Evolutionary conservation across 2,113 vertebrate species (phyloP), one percentile per base, ranked within the genome.

Genomic region (Tychaedon coryphoeus): DNA sequence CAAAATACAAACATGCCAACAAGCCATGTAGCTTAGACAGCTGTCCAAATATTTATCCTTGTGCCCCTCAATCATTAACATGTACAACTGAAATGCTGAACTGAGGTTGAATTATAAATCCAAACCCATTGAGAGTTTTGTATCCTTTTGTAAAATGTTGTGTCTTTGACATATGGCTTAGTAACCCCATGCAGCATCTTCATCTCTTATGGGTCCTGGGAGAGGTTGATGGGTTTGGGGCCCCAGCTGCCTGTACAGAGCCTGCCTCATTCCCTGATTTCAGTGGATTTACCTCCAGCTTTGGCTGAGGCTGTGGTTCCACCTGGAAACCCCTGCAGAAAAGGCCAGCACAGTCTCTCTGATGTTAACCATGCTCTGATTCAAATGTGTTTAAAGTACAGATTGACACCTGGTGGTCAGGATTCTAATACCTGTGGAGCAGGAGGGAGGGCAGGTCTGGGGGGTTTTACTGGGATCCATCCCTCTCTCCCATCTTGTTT

Each of bases 11-110:
- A 64, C 79, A 74, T 19, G 48, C 31, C 82, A 92, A 71, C 43
- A 74, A 94, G 31, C 43, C 61, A 28, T 80, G n/a, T 74, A 86
- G 65, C 61, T 77, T 40, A 67, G 90, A 62, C 90, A 96, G 67
- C 78, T 95, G 78, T 96, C 82, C 88, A 83, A 61, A 90, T 92
- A 89, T 94, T 96, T 83, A 40, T 86, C 34, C 43, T 64, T 48
- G 38, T 73, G 76, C 53, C 78, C 48, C 65, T 64, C 24, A 71
- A 5, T 86, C 10, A 1, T 88, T 89, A 81, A 45, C 42, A 71
- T 12, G 29, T 70, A 26, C 56, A 23, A 28, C 80, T 69, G 58
- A 79, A 92, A 85, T 36, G 54, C 51, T 74, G 16, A 82, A 31
- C 50, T 73, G 73, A 62, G 83, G 71, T 83, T 71, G 78, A 83